Evolutionary conservation across 64 coral and sea anemone genomes (phyloP).

Genomic region (Pachyseris speciosa): DNA sequence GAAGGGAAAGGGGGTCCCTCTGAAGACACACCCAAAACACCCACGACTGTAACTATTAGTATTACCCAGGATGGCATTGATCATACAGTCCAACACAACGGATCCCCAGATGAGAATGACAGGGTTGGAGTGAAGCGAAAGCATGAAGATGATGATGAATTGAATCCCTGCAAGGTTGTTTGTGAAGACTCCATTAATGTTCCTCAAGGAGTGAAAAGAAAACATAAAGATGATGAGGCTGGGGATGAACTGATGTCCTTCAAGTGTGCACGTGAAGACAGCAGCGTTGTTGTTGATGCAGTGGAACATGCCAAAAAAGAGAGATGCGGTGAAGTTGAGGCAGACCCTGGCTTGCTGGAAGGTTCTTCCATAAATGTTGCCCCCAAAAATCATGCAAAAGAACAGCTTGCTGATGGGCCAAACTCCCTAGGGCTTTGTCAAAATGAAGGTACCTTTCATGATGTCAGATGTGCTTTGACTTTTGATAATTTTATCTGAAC

Average conservation of each 20-base stretch:
- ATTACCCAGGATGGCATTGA: neutral
- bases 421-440: neutral
- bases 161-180: neutral
- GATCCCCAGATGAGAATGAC: neutral
- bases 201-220: neutral
- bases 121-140: neutral
- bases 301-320: neutral
- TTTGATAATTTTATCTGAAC: conserved; percentile 35
- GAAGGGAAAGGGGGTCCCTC: neutral
- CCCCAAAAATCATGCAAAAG: neutral
- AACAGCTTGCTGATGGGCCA: neutral
- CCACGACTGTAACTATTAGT: neutral
- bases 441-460: neutral
- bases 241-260: neutral
- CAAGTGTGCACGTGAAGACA: neutral
- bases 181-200: neutral
- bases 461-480: neutral
- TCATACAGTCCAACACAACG: neutral
- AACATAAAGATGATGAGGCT: neutral
- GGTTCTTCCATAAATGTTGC: neutral
- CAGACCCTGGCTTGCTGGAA: neutral
- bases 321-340: neutral
- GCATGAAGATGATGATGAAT: neutral
- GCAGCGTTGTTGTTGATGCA: neutral
- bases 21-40: neutral